These are phyloP conservation scores for Ceyx margarethae DNA, from an alignment of 2,113 vertebrate species.

Conservation along the genomic window DNA sequence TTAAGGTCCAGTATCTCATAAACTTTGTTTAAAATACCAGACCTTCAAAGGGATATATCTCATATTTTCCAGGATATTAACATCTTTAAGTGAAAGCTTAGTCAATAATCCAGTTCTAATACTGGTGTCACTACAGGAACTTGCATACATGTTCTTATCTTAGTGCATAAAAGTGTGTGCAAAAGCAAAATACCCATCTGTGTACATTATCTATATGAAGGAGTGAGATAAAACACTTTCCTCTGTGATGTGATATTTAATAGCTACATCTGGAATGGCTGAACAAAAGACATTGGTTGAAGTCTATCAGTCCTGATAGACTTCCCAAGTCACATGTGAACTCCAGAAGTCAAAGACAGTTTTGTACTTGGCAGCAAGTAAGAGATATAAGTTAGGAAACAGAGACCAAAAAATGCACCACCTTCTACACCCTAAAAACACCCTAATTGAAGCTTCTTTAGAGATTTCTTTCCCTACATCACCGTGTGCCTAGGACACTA, in stretches of 20 bases:
- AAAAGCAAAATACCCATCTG: background rate
- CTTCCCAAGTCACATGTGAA: background rate
- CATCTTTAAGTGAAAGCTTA: constrained; percentile 2
- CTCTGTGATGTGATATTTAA: background rate
- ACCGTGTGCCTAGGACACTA: background rate
- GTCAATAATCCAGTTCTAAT: background rate
- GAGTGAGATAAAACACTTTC: constrained; percentile 9
- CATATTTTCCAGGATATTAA: background rate
- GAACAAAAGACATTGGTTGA: background rate
- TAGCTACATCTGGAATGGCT: background rate
- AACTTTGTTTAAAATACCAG: constrained; percentile 22
- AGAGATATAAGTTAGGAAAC: background rate
- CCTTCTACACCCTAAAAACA: background rate
- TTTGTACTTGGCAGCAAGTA: background rate
- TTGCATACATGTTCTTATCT: background rate
- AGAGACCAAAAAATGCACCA: background rate
- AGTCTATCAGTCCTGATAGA: background rate
- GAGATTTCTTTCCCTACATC: background rate
- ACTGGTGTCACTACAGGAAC: background rate
- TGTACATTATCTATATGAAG: background rate
- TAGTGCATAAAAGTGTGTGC: background rate
- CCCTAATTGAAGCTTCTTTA: background rate
- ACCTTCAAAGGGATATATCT: background rate
- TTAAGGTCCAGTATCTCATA: background rate
- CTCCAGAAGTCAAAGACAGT: background rate